These are phyloP conservation scores for Drosophila ercepeae DNA, from an alignment of 1,140 invertebrate genomes.

Conservation along the genomic window DNA sequence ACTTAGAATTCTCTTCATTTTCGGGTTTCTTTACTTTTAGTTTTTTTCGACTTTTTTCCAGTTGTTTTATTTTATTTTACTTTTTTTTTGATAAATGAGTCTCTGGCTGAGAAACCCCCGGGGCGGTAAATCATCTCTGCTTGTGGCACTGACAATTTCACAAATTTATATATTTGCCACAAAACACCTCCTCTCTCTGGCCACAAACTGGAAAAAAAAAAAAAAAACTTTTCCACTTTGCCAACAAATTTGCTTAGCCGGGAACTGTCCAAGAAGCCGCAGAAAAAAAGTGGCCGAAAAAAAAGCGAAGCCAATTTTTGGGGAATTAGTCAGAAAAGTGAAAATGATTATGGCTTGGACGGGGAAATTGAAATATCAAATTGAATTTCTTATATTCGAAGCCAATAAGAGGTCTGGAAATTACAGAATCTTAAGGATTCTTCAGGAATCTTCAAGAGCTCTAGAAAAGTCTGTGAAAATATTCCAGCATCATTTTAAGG, in stretches of 20 bases:
- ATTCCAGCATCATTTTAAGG: too few relatives aligned
- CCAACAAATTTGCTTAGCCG: constrained; percentile 18
- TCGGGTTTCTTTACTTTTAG: constrained; percentile 31
- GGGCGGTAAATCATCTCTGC: constrained; percentile 45
- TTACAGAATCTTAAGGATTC: too few relatives aligned
- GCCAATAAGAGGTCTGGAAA: not conserved
- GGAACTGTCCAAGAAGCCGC: not conserved
- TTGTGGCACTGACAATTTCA: constrained; percentile 51
- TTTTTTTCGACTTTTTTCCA: not conserved
- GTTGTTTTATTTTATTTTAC: not conserved
- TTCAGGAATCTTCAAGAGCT: too few relatives aligned
- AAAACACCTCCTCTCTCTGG: constrained; percentile 9
- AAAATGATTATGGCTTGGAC: not conserved
- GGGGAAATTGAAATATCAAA: not conserved
- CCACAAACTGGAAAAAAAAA: not conserved
- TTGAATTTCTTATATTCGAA: not conserved
- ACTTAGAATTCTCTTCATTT: constrained; percentile 51
- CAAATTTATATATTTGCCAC: constrained; percentile 46
- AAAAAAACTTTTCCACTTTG: constrained; percentile 35
- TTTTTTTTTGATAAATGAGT: constrained; percentile 50
- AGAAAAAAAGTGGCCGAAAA: constrained; percentile 11
- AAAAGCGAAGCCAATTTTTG: not conserved
- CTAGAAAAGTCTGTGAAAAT: too few relatives aligned
- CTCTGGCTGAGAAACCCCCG: constrained; percentile 27
- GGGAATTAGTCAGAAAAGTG: not conserved